Evolutionary conservation across 2,797 vertebrate genomes (phyloP), one percentile per base, ranked within the genome.

Genomic region (Urocyon cinereoargenteus): DNA sequence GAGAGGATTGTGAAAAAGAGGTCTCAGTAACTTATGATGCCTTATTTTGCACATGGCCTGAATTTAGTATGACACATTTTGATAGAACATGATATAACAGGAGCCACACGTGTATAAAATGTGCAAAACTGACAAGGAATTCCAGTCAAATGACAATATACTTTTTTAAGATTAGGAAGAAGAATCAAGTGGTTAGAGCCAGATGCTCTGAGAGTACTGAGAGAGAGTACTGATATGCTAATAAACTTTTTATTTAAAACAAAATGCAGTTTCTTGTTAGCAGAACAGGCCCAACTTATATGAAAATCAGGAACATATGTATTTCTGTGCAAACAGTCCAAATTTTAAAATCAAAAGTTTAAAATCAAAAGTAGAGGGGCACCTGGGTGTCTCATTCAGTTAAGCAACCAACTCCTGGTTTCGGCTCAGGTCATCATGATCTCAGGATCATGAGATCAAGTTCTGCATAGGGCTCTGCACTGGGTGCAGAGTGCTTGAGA

Each of bases 21-120:
- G 11, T n/a, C 53, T 45, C 21, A 6, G 6, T 34, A 28, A 78
- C 28, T 77, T n/a, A n/a, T n/a, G n/a, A n/a, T n/a, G 55, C 62
- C 5, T 66, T 66, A 95, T 88, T 91, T 90, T 55, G 93, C 28
- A 90, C 40, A 86, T 2, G 6, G 51, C 1, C 11, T 68, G 51
- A 22, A 77, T 49, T 79, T 90, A 73, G 78, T 4, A 70, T 21
- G 7, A 34, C 28, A 31, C 70, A 3, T 94, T 98, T 94, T 97
- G 40, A 86, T 36, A 86, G 84, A 97, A 13, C 10, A 11, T 40
- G 51, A 28, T 21, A 19, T 53, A 22, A 10, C 57, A 90, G 26
- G 61, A 97, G 2, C 94, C 51, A 40, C 18, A 59, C 19, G 19
- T 49, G 8, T 55, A 78, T 84, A 49, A 85, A 51, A 73, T 14